phyloP scores from a whole-genome alignment of 2,797 vertebrate species.

The Tolypeutes matacus region DNA sequence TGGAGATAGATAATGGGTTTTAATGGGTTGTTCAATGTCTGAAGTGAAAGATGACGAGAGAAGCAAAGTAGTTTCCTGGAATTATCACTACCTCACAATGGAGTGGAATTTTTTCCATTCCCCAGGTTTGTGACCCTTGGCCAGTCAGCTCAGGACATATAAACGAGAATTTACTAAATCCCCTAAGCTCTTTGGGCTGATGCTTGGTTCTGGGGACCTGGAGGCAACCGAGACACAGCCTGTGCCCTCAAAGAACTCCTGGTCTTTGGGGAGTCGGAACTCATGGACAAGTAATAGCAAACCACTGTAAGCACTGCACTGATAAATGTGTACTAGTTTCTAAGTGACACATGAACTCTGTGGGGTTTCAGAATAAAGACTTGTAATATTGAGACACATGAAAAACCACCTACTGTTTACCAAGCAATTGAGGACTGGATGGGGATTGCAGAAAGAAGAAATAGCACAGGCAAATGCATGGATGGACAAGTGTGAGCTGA shows the following conservation, averaged over 20 bases:
- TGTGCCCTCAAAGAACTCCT: neutral
- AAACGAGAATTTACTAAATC: neutral
- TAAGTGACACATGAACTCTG: neutral
- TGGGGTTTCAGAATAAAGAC: neutral
- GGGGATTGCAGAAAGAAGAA: neutral
- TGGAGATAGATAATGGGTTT: neutral
- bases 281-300: neutral
- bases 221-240: neutral
- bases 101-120: neutral
- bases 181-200: no score
- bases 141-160: no score
- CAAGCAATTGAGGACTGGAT: neutral
- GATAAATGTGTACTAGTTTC: neutral
- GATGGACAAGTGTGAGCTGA: neutral
- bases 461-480: neutral
- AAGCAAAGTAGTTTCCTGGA: neutral
- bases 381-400: neutral
- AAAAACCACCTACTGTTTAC: neutral
- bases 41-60: neutral
- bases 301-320: neutral
- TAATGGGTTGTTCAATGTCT: neutral
- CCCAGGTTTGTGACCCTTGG: neutral
- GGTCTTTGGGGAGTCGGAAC: neutral
- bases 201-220: neutral
- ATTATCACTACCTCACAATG: neutral